Evolutionary conservation across 2,797 vertebrate species (phyloP), one percentile per base, ranked within the genome.

Genomic region (Clarias fuscus): DNA sequence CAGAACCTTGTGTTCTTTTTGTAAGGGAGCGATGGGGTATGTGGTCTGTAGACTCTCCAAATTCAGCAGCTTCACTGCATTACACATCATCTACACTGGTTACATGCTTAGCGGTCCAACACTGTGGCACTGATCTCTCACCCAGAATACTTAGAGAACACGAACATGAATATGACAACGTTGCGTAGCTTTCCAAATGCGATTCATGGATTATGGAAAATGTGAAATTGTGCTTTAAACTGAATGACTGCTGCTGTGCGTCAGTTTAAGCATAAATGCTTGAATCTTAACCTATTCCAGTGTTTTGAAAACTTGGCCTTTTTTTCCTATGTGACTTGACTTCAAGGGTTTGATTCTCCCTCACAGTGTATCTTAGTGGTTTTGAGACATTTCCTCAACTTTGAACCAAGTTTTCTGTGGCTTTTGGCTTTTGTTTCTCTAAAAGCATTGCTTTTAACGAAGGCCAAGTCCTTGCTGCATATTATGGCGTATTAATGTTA

Each of bases 1-100:
- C 85, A 86, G 61, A 68, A 61, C 61, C 80, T 67, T 76, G 80
- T 68, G 85, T 82, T 82, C 71, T 76, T 65, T 82, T 62, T 82
- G 79, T 76, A 33, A 86, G 71, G 33, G 48, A 48, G 61, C 15
- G 40, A 33, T 68, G 62, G 71, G 48, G 62, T 11, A 65, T 68
- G 70, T 73, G 70, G 85, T 67, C 62, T 76, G 71, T 56, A 65
- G 61, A 67, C 48, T 68, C 17, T 86, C 70, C 79, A 73, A 62
- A 72, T 72, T 40, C 76, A 71, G 65, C 22, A 71, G 3, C 53
- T 17, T 61, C 30, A 73, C n/a, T 62, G 40, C 56, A 43, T 80
- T 43, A 72, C 67, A 64, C 84, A 70, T 65, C 65, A 56, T 30
- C 72, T 4, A 33, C 75, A 59, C 43, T 79, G 64, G 43, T 68